phyloP scores from a whole-genome alignment of 53 echinoderm and acorn worm species.

The Astropecten irregularis region DNA sequence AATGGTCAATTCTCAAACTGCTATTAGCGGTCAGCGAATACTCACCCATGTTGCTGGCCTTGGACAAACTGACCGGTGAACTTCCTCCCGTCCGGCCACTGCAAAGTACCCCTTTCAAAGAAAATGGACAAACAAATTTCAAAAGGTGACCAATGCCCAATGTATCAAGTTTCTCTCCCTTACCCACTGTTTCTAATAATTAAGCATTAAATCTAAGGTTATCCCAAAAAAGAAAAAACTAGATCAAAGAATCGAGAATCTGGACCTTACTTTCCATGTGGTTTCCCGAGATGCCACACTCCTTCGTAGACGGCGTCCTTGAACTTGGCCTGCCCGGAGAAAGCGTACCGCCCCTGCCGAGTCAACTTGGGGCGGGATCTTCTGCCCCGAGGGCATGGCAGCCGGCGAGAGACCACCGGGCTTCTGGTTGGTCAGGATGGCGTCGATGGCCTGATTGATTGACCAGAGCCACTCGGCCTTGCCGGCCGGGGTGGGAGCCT shows the following conservation, averaged over 20 bases:
- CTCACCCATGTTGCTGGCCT: constrained; percentile 95
- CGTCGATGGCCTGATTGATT: constrained; percentile 91
- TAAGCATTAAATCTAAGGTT: too few relatives aligned
- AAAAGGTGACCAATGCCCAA: neutral
- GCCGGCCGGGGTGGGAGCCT: constrained; percentile 70
- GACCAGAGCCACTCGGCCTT: constrained; percentile 97
- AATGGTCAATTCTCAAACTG: too few relatives aligned
- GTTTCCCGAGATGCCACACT: constrained; percentile 88
- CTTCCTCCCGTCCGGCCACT: constrained; percentile 90
- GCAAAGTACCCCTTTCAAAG: constrained; percentile 74
- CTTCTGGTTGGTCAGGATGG: constrained; percentile 74
- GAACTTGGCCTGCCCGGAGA: constrained; percentile 66
- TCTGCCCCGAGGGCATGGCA: constrained; percentile 29
- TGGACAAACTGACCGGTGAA: constrained; percentile 82
- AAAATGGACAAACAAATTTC: neutral
- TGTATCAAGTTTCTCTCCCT: too few relatives aligned
- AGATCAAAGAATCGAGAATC: too few relatives aligned
- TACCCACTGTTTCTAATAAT: too few relatives aligned
- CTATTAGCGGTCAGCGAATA: too few relatives aligned
- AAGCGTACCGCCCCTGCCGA: constrained; percentile 77
- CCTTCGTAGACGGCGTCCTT: constrained; percentile 91
- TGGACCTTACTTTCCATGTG: constrained; percentile 85
- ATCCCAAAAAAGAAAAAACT: too few relatives aligned
- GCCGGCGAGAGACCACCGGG: constrained; percentile 31
- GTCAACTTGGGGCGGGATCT: constrained; percentile 89